Percentiles rank a stretch among this genome's conserved stretches.
Evolutionary conservation across 2,888 invertebrate species (phyloP).

Genomic region (Drosophila sordidula): DNA sequence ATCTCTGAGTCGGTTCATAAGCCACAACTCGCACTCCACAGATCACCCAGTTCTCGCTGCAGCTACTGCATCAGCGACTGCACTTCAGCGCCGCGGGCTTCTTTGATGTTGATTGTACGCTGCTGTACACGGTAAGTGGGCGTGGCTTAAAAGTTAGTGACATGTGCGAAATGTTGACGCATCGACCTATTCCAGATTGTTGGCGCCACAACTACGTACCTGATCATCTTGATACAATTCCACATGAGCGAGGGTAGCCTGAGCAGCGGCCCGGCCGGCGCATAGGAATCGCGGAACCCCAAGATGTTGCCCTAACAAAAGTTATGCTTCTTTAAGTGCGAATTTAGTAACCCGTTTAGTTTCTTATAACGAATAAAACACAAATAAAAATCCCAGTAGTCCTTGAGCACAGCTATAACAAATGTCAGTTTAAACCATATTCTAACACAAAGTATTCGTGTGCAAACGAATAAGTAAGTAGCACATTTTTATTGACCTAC

Average conservation of each 20-base stretch:
- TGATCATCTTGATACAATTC: conserved; percentile 85
- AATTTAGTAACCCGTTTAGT: conserved; percentile 10
- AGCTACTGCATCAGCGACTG: conserved; percentile 85
- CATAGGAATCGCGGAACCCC: no score
- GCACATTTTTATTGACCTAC: conserved; percentile 7
- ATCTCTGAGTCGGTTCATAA: neutral
- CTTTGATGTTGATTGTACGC: conserved; percentile 85
- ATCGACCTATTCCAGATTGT: conserved; percentile 81
- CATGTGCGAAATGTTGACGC: neutral
- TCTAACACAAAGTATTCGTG: conserved; percentile 24
- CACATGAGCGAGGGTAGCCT: conserved; percentile 79
- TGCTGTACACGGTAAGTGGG: conserved; percentile 85
- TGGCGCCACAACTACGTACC: conserved; percentile 85
- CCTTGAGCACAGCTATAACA: conserved; percentile 9
- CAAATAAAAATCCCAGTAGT: conserved; percentile 25
- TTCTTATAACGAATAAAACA: neutral
- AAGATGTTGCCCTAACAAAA: no score
- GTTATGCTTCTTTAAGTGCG: neutral
- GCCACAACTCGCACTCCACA: conserved; percentile 36
- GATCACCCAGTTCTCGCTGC: conserved; percentile 86
- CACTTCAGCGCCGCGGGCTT: conserved; percentile 85
- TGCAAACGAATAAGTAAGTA: conserved; percentile 26
- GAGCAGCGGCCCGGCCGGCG: neutral
- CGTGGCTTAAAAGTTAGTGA: no score
- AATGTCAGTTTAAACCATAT: conserved; percentile 13